Evolutionary conservation across 1,140 invertebrate genomes (phyloP), one percentile per base, ranked within the genome.

Genomic region (Ectropis grisescens): DNA sequence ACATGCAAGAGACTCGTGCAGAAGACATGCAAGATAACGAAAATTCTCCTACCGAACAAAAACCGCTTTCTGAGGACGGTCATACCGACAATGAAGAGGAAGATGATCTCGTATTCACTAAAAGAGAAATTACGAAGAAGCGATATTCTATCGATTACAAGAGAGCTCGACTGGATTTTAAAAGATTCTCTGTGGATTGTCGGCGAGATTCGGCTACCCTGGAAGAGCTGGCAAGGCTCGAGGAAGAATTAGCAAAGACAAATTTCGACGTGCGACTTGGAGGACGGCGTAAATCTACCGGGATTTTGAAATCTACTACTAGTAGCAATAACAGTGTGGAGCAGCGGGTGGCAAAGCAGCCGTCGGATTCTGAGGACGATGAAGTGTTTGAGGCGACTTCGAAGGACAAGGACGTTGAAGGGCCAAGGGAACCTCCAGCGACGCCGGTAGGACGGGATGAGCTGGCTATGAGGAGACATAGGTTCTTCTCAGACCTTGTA

Each of bases 391-490:
- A 67, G 30, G 64, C 55, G 13, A 44, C 42, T 11, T 36, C 27
- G 4, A 38, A 41, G 7, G 13, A 13, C 9, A 44, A 11, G 26
- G 57, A 55, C 33, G 42, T 33, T 19, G 79, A 75, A 37, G 58
- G 87, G n/a, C 88, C 88, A 38, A 74, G 85, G 47, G 88, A 90
- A 58, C 88, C 88, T 39, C 89, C 89, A 10, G 89, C 88, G 14
- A 90, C 89, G 8, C 90, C 89, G n/a, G 86, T 91, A 11, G 90
- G 90, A 26, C 85, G 89, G 25, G 91, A 92, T 66, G 90, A 92
- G 64, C 69, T 92, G 44, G 90, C 90, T 37, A 70, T 92, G 40
- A 83, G 90, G 25, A 84, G 90, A 29, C 90, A 92, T 66, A 82
- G 90, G 47, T 89, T 92, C 65, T 92, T 92, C 68, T 90, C 90